Conservation (phyloP, 2,797 vertebrate genomes). For the Urocyon cinereoargenteus region DNA sequence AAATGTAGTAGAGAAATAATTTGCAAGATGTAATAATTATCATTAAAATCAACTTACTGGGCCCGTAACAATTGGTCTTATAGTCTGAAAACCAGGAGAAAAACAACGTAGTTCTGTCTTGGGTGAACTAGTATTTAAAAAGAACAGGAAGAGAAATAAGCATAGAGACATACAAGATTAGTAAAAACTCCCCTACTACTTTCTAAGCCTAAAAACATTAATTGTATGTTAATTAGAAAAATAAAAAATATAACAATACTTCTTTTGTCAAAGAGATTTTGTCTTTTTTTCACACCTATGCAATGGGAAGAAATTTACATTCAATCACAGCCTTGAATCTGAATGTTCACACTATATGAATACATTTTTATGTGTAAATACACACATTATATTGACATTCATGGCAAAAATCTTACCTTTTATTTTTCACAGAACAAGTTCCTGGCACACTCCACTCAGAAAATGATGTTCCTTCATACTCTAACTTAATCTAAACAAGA, state of each 20-base stretch:
- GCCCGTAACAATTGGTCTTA: constrained; percentile 62
- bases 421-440: background rate
- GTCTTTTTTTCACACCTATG: constrained; percentile 20
- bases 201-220: constrained; percentile 15
- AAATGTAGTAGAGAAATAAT: background rate
- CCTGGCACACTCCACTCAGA: constrained; percentile 62
- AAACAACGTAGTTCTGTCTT: constrained; percentile 39
- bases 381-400: background rate
- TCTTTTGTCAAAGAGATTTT: constrained; percentile 49
- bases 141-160: constrained; percentile 37
- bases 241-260: background rate
- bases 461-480: constrained; percentile 79
- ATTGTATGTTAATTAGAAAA: background rate
- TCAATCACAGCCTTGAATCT: constrained; percentile 48
- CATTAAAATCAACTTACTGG: constrained; percentile 74
- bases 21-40: constrained; percentile 40
- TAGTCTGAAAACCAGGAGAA: constrained; percentile 9
- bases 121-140: constrained; percentile 1
- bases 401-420: constrained; percentile 63
- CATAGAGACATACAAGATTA: background rate
- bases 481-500: constrained; percentile 77
- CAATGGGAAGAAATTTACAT: constrained; percentile 27
- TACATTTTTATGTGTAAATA: background rate
- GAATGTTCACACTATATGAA: background rate
- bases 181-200: background rate